A percentile compares a stretch with the other conserved stretches of the same genome.
These are phyloP conservation scores for Drosophila lini DNA, from an alignment of 1,140 invertebrate genomes.

Conservation along the genomic window DNA sequence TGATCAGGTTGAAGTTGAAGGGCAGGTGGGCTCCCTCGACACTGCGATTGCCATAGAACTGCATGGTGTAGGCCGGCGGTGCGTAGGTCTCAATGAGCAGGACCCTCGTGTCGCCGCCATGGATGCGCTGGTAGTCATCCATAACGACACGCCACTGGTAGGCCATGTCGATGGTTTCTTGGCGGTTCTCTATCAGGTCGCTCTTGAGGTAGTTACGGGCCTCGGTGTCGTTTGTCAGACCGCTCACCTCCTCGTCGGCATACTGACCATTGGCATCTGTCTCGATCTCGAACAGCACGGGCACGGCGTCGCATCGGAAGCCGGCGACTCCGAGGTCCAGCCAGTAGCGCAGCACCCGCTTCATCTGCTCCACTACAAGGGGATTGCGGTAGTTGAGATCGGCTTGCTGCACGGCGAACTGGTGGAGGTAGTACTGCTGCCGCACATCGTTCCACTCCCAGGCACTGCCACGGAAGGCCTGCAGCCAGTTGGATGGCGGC, in stretches of 20 bases:
- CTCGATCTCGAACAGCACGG: constrained; percentile 86
- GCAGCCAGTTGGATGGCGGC: constrained; percentile 89
- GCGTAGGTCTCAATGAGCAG: constrained; percentile 90
- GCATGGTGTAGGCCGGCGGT: constrained; percentile 84
- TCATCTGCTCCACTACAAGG: constrained; percentile 87
- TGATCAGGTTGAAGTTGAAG: constrained; percentile 86
- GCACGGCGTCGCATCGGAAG: constrained; percentile 89
- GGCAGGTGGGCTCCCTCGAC: constrained; percentile 86
- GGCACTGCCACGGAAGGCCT: constrained; percentile 86
- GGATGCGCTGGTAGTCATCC: constrained; percentile 85
- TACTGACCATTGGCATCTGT: constrained; percentile 84
- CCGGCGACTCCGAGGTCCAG: constrained; percentile 90
- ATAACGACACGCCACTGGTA: constrained; percentile 87
- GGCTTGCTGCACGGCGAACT: constrained; percentile 87
- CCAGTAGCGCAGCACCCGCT: constrained; percentile 90
- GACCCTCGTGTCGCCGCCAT: constrained; percentile 85
- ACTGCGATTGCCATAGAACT: constrained; percentile 86
- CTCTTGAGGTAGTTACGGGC: constrained; percentile 87
- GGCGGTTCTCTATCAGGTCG: constrained; percentile 87
- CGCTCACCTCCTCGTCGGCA: constrained; percentile 86
- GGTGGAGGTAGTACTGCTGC: constrained; percentile 89
- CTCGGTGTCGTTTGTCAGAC: constrained; percentile 76
- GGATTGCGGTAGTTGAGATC: constrained; percentile 89
- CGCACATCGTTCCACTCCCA: constrained; percentile 87
- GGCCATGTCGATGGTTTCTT: constrained; percentile 87